Conservation (phyloP, 1,140 invertebrate genomes). For the Aporrectodea caliginosa region DNA sequence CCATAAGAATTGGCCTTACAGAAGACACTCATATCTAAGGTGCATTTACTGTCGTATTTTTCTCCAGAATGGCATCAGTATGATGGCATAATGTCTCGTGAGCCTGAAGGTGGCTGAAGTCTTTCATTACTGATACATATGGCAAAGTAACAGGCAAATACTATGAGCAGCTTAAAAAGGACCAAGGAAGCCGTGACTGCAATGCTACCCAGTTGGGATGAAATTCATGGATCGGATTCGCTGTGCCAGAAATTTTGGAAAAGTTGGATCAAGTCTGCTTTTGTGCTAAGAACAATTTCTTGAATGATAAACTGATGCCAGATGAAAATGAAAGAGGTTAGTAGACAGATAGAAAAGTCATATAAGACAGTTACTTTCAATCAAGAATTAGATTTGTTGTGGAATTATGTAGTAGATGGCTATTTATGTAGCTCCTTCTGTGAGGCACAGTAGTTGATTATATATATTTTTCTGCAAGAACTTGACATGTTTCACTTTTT, state of each 20-base stretch:
- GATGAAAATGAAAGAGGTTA: not conserved
- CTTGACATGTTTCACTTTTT: too few relatives aligned
- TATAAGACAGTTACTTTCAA: too few relatives aligned
- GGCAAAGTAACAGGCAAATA: not conserved
- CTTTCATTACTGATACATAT: not conserved
- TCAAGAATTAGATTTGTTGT: too few relatives aligned
- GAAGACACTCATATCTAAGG: not conserved
- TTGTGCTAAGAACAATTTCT: not conserved
- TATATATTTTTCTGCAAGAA: too few relatives aligned
- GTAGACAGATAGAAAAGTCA: too few relatives aligned
- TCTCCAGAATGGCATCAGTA: not conserved
- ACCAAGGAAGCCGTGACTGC: not conserved
- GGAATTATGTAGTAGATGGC: too few relatives aligned
- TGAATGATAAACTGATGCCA: not conserved
- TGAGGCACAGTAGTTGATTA: too few relatives aligned
- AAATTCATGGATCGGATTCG: not conserved
- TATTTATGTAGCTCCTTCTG: too few relatives aligned
- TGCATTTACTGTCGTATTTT: not conserved
- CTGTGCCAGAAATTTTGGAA: not conserved
- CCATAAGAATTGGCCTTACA: not conserved
- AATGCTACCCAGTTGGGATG: not conserved
- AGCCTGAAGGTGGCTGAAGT: not conserved
- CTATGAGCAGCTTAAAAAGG: not conserved
- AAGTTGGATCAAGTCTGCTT: not conserved
- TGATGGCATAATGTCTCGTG: not conserved